These are phyloP conservation scores for Leucophora obtusa DNA, from an alignment of 2,888 invertebrate species.

Conservation along the genomic window DNA sequence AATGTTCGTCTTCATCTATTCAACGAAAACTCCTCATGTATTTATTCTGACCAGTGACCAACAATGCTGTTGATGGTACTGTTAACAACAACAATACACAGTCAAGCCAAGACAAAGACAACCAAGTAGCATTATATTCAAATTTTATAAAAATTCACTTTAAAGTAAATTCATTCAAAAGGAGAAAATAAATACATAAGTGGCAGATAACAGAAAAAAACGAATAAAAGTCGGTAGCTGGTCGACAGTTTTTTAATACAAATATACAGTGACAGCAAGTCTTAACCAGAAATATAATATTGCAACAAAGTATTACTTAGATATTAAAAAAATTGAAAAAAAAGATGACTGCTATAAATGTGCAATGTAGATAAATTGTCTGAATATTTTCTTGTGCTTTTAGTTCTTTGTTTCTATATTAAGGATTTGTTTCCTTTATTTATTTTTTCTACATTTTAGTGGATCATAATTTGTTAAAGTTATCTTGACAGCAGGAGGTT, in stretches of 20 bases:
- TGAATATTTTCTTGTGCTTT: constrained; percentile 16
- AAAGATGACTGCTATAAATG: constrained; percentile 25
- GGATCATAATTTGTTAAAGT: constrained; percentile 57
- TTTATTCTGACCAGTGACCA: constrained; percentile 37
- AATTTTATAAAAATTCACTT: constrained; percentile 17
- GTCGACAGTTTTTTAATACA: constrained; percentile 35
- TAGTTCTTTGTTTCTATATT: constrained; percentile 39
- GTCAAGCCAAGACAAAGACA: background rate
- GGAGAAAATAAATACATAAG: constrained; percentile 20
- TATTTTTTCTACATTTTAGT: constrained; percentile 21
- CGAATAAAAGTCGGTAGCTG: constrained; percentile 7
- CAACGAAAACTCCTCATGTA: constrained; percentile 4
- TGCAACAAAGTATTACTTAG: constrained; percentile 9
- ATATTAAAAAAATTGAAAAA: background rate
- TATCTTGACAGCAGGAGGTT: constrained; percentile 49
- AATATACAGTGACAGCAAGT: constrained; percentile 42
- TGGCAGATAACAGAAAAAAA: constrained; percentile 8
- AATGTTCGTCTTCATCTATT: constrained; percentile 21
- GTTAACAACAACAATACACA: constrained; percentile 5
- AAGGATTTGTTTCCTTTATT: constrained; percentile 24
- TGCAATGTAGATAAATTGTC: constrained; percentile 32
- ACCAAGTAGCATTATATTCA: constrained; percentile 32
- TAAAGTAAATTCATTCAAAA: constrained; percentile 12
- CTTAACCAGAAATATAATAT: constrained; percentile 35
- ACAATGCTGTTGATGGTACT: constrained; percentile 13